Percentiles rank a stretch among this genome's conserved stretches.
Conservation (phyloP, 2,888 invertebrate species). For the Lymantria dispar region DNA sequence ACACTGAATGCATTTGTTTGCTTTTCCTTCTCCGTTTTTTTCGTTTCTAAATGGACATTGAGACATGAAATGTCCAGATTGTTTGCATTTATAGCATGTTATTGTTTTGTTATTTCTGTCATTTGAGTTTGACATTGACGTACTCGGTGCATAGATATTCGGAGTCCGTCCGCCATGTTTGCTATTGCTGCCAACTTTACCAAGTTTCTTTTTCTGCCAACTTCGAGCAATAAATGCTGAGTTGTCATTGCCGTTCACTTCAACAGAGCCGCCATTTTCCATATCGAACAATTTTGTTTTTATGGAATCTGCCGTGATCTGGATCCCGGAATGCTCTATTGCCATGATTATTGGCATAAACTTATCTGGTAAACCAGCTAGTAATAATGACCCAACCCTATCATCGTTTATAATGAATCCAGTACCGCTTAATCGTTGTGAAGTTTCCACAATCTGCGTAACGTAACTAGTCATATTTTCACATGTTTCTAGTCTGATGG, state of each 20-base stretch:
- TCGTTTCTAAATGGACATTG: neutral
- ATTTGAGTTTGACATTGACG: conserved; percentile 1
- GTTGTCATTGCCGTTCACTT: neutral
- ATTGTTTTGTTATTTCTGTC: conserved; percentile 2
- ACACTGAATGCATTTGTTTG: conserved; percentile 2
- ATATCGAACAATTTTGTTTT: conserved; percentile 1
- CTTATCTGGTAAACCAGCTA: no score
- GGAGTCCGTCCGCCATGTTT: conserved; percentile 3
- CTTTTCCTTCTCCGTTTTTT: neutral
- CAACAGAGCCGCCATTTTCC: neutral
- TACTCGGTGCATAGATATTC: conserved; percentile 3
- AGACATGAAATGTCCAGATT: neutral
- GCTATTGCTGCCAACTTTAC: conserved; percentile 3
- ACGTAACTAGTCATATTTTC: no score
- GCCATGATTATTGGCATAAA: conserved; percentile 17
- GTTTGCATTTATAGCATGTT: conserved; percentile 2
- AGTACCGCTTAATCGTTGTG: no score
- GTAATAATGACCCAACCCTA: no score
- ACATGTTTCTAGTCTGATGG: no score
- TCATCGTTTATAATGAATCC: no score
- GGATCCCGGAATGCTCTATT: conserved; percentile 17
- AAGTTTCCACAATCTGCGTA: no score
- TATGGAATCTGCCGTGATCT: conserved; percentile 7
- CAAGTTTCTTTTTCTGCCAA: conserved; percentile 1
- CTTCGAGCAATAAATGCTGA: neutral